These are phyloP conservation scores for Eupithecia inturbata DNA, from an alignment of 2,888 invertebrate species.

Conservation along the genomic window DNA sequence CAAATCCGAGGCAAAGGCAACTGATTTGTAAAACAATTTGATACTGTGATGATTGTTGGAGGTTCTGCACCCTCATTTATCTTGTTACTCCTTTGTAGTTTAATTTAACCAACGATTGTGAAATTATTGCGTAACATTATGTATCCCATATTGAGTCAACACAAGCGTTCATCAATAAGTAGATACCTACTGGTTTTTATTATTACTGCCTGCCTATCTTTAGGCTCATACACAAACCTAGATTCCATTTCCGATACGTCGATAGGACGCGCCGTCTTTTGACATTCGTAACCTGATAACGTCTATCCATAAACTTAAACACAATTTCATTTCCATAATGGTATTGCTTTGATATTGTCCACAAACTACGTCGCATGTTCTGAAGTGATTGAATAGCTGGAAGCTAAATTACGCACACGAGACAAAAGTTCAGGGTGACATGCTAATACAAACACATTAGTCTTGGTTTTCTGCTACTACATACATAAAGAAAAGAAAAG, in stretches of 20 bases:
- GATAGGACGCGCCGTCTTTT: constrained; percentile 25
- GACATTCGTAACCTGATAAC: constrained; percentile 41
- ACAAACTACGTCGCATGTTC: constrained; percentile 39
- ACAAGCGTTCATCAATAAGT: not conserved
- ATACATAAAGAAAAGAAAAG: not conserved
- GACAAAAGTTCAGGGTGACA: constrained; percentile 14
- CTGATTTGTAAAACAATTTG: not conserved
- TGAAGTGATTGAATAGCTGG: constrained; percentile 19
- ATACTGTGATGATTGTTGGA: not conserved
- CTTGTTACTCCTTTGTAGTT: not conserved
- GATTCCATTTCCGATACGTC: constrained; percentile 29
- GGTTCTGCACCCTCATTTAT: not conserved
- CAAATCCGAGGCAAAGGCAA: not conserved
- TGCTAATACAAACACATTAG: not conserved
- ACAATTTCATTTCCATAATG: constrained; percentile 46
- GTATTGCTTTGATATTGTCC: constrained; percentile 25
- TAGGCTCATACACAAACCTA: constrained; percentile 10
- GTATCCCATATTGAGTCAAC: constrained; percentile 6
- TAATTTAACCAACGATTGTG: not conserved
- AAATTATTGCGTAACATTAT: constrained; percentile 20
- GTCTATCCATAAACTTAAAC: constrained; percentile 41
- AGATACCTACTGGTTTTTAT: not conserved
- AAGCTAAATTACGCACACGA: constrained; percentile 20
- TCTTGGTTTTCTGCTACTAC: not conserved
- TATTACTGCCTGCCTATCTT: not conserved